These are phyloP conservation scores for Drosophila auraria DNA, from an alignment of 1,140 invertebrate genomes.

Conservation along the genomic window DNA sequence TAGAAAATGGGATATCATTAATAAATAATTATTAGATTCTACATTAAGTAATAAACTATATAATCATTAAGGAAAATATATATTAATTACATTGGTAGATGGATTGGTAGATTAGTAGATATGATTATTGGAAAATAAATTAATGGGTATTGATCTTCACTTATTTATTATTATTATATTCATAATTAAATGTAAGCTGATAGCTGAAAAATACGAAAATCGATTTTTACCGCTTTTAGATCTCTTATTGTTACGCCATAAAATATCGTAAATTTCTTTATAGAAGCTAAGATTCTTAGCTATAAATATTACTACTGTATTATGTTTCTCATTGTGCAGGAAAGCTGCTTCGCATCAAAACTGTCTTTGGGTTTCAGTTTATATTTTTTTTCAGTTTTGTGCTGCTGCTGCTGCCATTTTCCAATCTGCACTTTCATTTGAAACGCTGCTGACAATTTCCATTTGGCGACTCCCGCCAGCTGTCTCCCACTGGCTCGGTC, in stretches of 20 bases:
- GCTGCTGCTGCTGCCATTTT: constrained; percentile 66
- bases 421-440: constrained; percentile 81
- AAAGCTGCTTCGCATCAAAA: constrained; percentile 66
- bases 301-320: too few relatives aligned
- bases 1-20: neutral
- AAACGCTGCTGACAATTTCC: constrained; percentile 80
- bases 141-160: too few relatives aligned
- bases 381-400: constrained; percentile 10
- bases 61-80: too few relatives aligned
- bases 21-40: neutral
- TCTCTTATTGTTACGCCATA: too few relatives aligned
- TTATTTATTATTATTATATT: too few relatives aligned
- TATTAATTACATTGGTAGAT: neutral
- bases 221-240: too few relatives aligned
- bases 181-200: too few relatives aligned
- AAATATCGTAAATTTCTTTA: too few relatives aligned
- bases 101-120: too few relatives aligned
- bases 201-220: too few relatives aligned
- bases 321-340: constrained; percentile 5
- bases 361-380: constrained; percentile 58
- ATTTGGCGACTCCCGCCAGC: constrained; percentile 59
- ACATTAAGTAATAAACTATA: neutral
- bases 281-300: too few relatives aligned
- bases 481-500: neutral
- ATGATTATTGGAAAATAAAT: too few relatives aligned